Conservation (phyloP, 64 coral and sea anemone species). For the Stichodactyla mertensii region DNA sequence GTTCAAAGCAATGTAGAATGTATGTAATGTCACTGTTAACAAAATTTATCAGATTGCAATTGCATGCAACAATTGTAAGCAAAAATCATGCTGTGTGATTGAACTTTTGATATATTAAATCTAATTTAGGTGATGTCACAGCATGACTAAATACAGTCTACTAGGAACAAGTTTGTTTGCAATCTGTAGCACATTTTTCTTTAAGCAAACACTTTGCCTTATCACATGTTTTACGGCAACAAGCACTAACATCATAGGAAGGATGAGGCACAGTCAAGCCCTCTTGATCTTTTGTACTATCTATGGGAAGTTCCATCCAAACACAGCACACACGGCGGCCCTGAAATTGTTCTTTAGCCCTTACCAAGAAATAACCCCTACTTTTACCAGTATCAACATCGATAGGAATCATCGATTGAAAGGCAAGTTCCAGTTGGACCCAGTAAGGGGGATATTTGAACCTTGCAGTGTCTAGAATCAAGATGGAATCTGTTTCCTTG, state of each 20-base stretch:
- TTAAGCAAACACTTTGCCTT: background rate
- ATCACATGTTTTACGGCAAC: background rate
- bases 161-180: background rate
- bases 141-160: too few relatives aligned
- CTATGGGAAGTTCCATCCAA: background rate
- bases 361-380: constrained; percentile 67
- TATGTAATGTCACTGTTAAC: too few relatives aligned
- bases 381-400: constrained; percentile 71
- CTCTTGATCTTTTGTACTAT: background rate
- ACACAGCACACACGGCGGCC: constrained; percentile 52
- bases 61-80: too few relatives aligned
- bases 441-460: constrained; percentile 96
- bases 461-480: constrained; percentile 84
- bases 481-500: constrained; percentile 55
- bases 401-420: constrained; percentile 59
- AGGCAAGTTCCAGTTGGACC: constrained; percentile 66
- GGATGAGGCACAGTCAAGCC: constrained; percentile 26
- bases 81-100: too few relatives aligned
- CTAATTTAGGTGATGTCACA: too few relatives aligned
- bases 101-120: too few relatives aligned
- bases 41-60: too few relatives aligned
- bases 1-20: too few relatives aligned
- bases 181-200: background rate
- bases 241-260: background rate
- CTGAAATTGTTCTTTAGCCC: constrained; percentile 40